These are phyloP conservation scores for Lepidurus apus DNA, from an alignment of 1,140 invertebrate genomes.

Conservation along the genomic window DNA sequence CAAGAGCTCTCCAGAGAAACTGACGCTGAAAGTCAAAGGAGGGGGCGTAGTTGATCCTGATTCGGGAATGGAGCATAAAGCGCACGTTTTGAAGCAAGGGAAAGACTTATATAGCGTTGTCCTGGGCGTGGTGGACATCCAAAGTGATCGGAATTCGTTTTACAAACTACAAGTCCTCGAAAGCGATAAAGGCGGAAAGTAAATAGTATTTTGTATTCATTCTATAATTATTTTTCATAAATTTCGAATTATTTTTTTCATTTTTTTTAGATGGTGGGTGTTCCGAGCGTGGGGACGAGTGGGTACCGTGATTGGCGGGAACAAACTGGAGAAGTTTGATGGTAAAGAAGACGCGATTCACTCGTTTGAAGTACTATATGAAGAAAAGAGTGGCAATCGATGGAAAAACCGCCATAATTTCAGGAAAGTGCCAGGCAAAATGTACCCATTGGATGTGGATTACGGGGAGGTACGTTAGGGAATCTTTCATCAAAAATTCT, in stretches of 20 bases:
- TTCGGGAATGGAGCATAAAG: slow-evolving; percentile 67
- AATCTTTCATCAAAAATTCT: slow-evolving; percentile 23
- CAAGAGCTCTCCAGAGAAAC: slow-evolving; percentile 42
- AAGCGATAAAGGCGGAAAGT: slow-evolving; percentile 60
- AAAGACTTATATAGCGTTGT: slow-evolving; percentile 65
- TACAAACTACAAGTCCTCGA: slow-evolving; percentile 92
- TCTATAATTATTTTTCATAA: background rate
- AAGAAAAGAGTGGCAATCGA: slow-evolving; percentile 78
- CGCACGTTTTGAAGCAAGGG: slow-evolving; percentile 67
- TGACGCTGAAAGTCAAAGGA: slow-evolving; percentile 74
- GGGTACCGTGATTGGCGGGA: slow-evolving; percentile 83
- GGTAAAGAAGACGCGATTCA: slow-evolving; percentile 55
- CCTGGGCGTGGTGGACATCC: slow-evolving; percentile 78
- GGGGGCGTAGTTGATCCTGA: slow-evolving; percentile 87
- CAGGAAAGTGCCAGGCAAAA: slow-evolving; percentile 69
- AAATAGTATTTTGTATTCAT: slow-evolving; percentile 38
- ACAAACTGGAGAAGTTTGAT: slow-evolving; percentile 61
- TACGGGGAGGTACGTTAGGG: slow-evolving; percentile 53
- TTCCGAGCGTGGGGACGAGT: slow-evolving; percentile 93
- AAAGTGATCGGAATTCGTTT: slow-evolving; percentile 81
- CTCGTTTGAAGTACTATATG: slow-evolving; percentile 63
- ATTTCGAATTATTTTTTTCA: no score
- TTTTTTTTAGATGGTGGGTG: slow-evolving; percentile 61
- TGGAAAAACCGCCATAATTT: slow-evolving; percentile 67
- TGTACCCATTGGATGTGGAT: slow-evolving; percentile 88